Evolutionary conservation across 1,140 invertebrate genomes (phyloP).

Genomic region (Drosophila bocki): DNA sequence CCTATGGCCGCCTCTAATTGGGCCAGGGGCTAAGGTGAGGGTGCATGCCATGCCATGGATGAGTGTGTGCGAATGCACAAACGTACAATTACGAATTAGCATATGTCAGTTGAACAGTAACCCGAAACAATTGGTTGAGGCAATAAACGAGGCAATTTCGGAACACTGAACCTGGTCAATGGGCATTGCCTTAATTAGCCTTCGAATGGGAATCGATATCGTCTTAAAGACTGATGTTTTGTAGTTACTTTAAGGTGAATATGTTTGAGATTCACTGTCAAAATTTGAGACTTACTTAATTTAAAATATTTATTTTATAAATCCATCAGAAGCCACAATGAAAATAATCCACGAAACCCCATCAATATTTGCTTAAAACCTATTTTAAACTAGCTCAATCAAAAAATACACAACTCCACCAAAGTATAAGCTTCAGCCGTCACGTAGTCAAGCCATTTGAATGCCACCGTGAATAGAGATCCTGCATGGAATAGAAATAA

Average conservation of each 20-base stretch:
- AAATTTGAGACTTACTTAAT: too few relatives aligned
- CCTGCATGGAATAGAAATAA: slow-evolving; percentile 46
- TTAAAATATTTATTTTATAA: too few relatives aligned
- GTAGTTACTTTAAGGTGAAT: neutral
- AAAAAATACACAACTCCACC: slow-evolving; percentile 6
- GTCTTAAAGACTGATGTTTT: neutral
- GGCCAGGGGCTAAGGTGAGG: neutral
- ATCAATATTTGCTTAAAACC: slow-evolving; percentile 6
- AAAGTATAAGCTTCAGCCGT: slow-evolving; percentile 13
- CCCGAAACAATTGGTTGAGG: slow-evolving; percentile 14
- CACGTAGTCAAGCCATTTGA: slow-evolving; percentile 50
- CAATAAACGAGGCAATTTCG: slow-evolving; percentile 18
- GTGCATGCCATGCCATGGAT: neutral
- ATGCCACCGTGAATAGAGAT: slow-evolving; percentile 42
- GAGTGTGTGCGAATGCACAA: slow-evolving; percentile 13
- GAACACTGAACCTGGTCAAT: neutral
- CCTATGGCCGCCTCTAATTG: slow-evolving; percentile 27
- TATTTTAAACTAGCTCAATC: slow-evolving; percentile 25
- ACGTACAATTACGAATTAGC: slow-evolving; percentile 31
- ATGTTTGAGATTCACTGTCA: neutral
- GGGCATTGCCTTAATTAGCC: neutral
- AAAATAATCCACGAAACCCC: neutral
- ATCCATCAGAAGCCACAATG: neutral
- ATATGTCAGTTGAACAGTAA: slow-evolving; percentile 17
- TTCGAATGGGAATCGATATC: slow-evolving; percentile 1